A percentile compares a stretch with the other conserved stretches of the same genome.
Evolutionary conservation across 2,797 vertebrate genomes (phyloP).

Genomic region (Enteromius paludinosus): DNA sequence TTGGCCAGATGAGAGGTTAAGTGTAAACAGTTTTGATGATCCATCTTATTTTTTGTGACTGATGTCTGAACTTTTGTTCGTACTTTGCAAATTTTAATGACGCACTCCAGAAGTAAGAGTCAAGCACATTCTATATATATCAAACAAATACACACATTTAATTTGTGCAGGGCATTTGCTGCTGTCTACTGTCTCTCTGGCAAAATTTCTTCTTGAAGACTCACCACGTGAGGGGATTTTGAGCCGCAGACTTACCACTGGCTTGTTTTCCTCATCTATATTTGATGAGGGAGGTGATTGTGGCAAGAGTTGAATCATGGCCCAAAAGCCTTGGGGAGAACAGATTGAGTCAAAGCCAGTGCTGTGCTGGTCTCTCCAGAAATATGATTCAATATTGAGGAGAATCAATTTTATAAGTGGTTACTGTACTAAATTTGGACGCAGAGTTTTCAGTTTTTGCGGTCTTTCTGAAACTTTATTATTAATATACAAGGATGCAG

Average conservation of each 20-base stretch:
- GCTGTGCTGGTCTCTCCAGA: constrained; percentile 11
- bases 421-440: constrained; percentile 13
- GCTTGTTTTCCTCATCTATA: constrained; percentile 50
- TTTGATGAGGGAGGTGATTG: constrained; percentile 51
- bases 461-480: neutral
- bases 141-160: constrained; percentile 15
- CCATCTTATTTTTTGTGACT: neutral
- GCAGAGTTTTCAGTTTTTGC: neutral
- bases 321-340: constrained; percentile 24
- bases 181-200: neutral
- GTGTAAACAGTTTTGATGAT: neutral
- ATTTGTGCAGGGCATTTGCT: constrained; percentile 3
- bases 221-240: neutral
- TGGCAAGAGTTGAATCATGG: constrained; percentile 32
- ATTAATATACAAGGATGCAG: neutral
- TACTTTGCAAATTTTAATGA: neutral
- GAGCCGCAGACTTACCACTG: constrained; percentile 44
- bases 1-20: neutral
- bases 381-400: constrained; percentile 30
- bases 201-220: neutral
- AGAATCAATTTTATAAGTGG: constrained; percentile 17
- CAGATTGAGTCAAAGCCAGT: constrained; percentile 8
- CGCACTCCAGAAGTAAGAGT: neutral
- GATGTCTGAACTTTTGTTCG: neutral
- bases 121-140: neutral